Base-by-base conservation (phyloP, 1,140 invertebrate genomes). In the Cydia fagiglandana region DNA sequence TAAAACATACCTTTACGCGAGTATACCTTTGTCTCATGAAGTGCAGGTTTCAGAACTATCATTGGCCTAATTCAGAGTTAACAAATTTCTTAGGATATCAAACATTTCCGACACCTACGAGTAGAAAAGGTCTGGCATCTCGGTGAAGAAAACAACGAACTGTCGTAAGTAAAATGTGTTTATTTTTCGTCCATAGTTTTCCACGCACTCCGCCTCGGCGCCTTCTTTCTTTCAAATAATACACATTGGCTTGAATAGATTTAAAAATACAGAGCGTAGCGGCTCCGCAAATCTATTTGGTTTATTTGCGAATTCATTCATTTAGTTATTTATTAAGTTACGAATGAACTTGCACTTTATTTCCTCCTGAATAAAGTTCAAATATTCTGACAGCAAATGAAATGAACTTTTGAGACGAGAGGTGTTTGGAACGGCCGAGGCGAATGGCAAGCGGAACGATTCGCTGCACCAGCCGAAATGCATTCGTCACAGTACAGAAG, bases 371-470 rank as follows among this genome's bases (percentile, higher is more conserved):
- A 56, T 17, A 56, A n/a, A n/a, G 6, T n/a, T 56, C 53, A 56
- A 20, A 15, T 17, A 17, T 56, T 17, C n/a, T 6, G 50, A 4
- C 53, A 56, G 15, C 4, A 50, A 50, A 56, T 56, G 2, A 17
- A 56, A 56, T 56, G n/a, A 56, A 56, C 13, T 50, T 56, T 56
- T 56, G 53, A 56, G 53, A 56, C 47, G 12, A 4, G 53, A 17
- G 17, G 53, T 17, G 53, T 56, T 17, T 17, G 4, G 53, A n/a
- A 17, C 17, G 47, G 47, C 12, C 53, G 53, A 56, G n/a, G 5
- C 15, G 53, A 56, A 56, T 56, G 53, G 53, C n/a, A 17, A 56
- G 53, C 53, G 53, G 53, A 56, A 56, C 53, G 53, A 56, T 9
- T 50, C 53, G 15, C 53, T 9, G 53, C 53, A 56, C 15, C 53